Base-by-base conservation (phyloP, 2,888 invertebrate species). In the Polymixis flavicincta region DNA sequence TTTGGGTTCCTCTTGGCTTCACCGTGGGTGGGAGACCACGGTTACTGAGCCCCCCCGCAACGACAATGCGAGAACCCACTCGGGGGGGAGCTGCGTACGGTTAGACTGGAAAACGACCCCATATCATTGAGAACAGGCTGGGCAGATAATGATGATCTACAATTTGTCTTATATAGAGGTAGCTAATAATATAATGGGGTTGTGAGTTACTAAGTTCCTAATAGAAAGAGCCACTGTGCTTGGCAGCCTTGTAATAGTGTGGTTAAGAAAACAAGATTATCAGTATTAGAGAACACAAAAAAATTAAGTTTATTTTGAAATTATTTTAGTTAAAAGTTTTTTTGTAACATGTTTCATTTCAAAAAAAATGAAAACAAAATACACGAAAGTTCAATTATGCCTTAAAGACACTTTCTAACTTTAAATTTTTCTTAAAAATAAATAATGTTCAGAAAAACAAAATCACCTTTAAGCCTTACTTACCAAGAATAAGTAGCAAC, bases 371-470 rank as follows among this genome's bases (percentile, higher is more conserved):
- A 7, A 6, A 28, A 48, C 25, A 48, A 64, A 7, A 60, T 48
- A 78, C 74, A 74, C 3, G 37, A 65, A 74, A 65, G 7, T 2
- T 68, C 74, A 59, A 69, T 69, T 65, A 59, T 45, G 14, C 8
- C 13, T 42, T 28, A 42, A 50, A 65, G 45, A 55, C 7, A 50
- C 25, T 50, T 42, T 50, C 11, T 19, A 14, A 60, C 14, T 48
- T 52, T 2, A 2, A 11, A n/a, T 13, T 54, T 32, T 17, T 25
- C 1, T 0, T 4, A 25, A 25, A 59, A 42, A 50, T 42, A 54
- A 45, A 25, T 71, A 71, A 48, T 4, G 14, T 32, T 59, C n/a
- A n/a, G 28, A 37, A 14, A 57, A 1, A 22, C 19, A n/a, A 25
- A 66, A 57, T 59, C 4, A 28, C 45, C 5, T 32, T 66, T 17